Conservation (phyloP, 2,797 vertebrate genomes). For the Columba guinea region DNA sequence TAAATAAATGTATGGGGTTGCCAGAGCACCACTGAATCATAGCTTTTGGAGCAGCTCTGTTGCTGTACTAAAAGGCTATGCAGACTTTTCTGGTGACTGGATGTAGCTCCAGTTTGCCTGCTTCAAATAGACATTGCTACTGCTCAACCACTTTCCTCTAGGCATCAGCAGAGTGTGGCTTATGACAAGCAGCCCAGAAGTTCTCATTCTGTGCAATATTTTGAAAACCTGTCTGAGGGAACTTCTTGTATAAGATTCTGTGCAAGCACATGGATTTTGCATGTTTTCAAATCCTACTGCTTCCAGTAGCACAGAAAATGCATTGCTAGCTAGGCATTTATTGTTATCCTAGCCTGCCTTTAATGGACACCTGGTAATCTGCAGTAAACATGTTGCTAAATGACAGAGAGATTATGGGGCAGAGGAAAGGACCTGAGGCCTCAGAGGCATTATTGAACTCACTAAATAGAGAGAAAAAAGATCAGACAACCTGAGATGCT, state of each 20-base stretch:
- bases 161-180: background rate
- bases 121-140: background rate
- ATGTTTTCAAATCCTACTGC: background rate
- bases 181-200: background rate
- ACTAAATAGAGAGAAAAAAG: background rate
- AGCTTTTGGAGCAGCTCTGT: background rate
- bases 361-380: background rate
- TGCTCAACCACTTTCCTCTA: background rate
- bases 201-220: background rate
- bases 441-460: background rate
- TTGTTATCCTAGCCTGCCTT: background rate
- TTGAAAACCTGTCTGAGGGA: background rate
- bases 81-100: background rate
- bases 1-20: background rate
- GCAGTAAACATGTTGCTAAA: background rate
- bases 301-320: background rate
- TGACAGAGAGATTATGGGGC: background rate
- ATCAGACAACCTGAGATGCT: background rate
- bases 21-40: background rate
- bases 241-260: background rate
- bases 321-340: background rate
- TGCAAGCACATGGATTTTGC: background rate
- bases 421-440: background rate
- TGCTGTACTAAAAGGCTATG: background rate
- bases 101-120: background rate